Percentiles rank a stretch among this genome's conserved stretches.
phyloP scores from a whole-genome alignment of 2,888 invertebrate species.

The Polymixis flavicincta region DNA sequence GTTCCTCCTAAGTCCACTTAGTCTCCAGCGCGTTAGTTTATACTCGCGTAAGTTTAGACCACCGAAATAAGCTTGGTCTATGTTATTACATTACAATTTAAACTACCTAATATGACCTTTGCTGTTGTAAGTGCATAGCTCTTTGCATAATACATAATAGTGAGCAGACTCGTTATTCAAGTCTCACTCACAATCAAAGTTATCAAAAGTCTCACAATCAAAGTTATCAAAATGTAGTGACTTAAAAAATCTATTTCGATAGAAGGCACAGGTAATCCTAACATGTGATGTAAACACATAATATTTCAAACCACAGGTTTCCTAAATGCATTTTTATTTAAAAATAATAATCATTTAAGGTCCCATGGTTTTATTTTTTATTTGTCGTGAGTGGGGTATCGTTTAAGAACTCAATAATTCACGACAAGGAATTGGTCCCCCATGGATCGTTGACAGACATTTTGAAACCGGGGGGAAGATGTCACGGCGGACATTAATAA shows the following conservation, averaged over 20 bases:
- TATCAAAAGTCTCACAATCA: background rate
- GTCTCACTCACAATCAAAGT: background rate
- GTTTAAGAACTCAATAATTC: constrained; percentile 36
- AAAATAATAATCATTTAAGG: background rate
- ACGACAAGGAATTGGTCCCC: constrained; percentile 27
- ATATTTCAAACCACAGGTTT: constrained; percentile 1
- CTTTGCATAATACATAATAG: background rate
- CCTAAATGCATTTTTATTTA: background rate
- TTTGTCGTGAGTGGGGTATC: constrained; percentile 18
- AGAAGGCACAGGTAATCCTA: background rate
- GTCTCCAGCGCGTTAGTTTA: constrained; percentile 43
- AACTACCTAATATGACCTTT: constrained; percentile 15
- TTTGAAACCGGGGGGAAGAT: constrained; percentile 2
- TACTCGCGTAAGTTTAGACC: constrained; percentile 37
- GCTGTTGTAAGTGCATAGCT: constrained; percentile 13
- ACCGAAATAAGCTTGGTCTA: constrained; percentile 42
- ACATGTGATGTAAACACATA: background rate
- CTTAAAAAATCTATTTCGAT: background rate
- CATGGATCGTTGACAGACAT: constrained; percentile 18
- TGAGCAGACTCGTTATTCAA: too few species aligned
- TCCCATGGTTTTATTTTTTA: constrained; percentile 8
- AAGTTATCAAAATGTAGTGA: background rate
- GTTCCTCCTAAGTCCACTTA: constrained; percentile 52
- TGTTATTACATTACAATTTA: constrained; percentile 19
- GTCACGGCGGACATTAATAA: constrained; percentile 1